These are phyloP conservation scores for Oikopleura dioica DNA, from an alignment of 23 tunicate genomes.

Conservation along the genomic window DNA sequence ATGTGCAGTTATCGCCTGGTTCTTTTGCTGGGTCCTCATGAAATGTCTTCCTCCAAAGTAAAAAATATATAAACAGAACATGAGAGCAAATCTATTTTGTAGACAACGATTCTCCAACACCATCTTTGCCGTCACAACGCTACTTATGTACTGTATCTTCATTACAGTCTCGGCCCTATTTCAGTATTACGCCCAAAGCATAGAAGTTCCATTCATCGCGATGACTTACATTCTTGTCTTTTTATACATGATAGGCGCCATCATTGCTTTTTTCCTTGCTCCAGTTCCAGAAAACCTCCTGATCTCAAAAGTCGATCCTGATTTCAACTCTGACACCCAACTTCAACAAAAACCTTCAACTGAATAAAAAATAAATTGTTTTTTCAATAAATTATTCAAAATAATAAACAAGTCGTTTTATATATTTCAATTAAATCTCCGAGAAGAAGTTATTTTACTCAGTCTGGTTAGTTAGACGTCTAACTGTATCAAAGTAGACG, in stretches of 20 bases:
- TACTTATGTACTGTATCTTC: background rate
- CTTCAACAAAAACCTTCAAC: too few species aligned
- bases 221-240: background rate
- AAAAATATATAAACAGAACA: too few species aligned
- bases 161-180: background rate
- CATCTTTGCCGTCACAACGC: too few species aligned
- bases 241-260: background rate
- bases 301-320: too few species aligned
- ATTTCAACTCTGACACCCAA: too few species aligned
- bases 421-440: background rate
- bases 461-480: too few species aligned
- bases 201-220: background rate
- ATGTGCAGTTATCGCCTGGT: conserved; percentile 38
- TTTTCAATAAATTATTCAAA: background rate
- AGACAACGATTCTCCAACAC: too few species aligned
- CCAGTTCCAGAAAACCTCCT: background rate
- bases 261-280: background rate
- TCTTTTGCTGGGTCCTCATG: conserved; percentile 34
- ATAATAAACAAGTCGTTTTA: background rate
- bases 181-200: background rate
- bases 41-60: background rate
- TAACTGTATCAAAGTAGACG: too few species aligned
- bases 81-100: too few species aligned
- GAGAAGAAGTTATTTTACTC: too few species aligned
- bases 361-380: too few species aligned